These are phyloP conservation scores for Geococcyx californianus DNA, from an alignment of 2,113 vertebrate species.

Conservation along the genomic window DNA sequence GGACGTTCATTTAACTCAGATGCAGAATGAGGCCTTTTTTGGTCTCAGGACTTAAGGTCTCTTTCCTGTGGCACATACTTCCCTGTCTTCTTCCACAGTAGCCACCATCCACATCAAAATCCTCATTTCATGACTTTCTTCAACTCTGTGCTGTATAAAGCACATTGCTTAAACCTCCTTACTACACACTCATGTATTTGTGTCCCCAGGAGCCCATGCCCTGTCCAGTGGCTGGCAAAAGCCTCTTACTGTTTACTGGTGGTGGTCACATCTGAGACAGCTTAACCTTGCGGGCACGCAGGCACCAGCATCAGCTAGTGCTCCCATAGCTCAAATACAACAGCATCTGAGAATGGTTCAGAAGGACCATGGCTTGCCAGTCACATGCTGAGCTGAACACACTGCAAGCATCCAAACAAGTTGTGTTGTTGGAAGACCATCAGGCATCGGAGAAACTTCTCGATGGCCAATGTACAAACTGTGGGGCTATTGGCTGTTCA, in stretches of 20 bases:
- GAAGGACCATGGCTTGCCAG: background rate
- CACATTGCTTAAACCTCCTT: background rate
- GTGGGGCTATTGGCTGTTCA: background rate
- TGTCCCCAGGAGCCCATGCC: background rate
- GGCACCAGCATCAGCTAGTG: background rate
- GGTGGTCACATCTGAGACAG: background rate
- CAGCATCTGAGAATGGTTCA: background rate
- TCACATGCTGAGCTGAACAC: fast-evolving
- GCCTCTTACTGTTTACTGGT: background rate
- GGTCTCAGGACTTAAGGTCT: background rate
- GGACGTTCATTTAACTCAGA: background rate
- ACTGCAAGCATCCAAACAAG: background rate
- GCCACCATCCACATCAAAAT: background rate
- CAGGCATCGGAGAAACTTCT: background rate
- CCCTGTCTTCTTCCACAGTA: background rate
- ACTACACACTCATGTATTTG: fast-evolving
- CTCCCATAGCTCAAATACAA: background rate
- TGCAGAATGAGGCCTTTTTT: background rate
- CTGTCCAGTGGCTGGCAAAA: background rate
- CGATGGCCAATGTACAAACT: fast-evolving
- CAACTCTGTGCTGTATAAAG: background rate
- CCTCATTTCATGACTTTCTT: background rate
- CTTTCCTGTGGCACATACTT: background rate
- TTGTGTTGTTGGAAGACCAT: background rate
- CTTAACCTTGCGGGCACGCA: background rate